phyloP scores from a whole-genome alignment of 2,888 invertebrate genomes.

The Macaria notata region DNA sequence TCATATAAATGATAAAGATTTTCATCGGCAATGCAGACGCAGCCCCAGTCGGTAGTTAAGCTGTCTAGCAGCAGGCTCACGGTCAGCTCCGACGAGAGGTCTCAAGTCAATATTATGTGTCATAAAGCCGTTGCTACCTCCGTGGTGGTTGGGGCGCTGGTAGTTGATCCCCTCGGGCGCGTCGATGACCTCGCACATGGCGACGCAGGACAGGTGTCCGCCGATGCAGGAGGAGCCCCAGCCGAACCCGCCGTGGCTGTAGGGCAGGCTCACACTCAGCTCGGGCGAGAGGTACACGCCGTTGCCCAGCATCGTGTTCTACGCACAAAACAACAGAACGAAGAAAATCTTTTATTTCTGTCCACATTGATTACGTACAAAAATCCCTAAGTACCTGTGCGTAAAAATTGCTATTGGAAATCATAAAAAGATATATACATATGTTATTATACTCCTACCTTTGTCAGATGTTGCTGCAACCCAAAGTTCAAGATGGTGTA shows the following conservation, averaged over 20 bases:
- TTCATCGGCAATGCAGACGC: too few relatives aligned
- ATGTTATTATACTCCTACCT: slow-evolving; percentile 37
- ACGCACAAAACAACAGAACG: background rate
- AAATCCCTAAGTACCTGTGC: too few relatives aligned
- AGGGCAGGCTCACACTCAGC: slow-evolving; percentile 86
- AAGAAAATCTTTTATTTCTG: background rate
- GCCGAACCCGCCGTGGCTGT: slow-evolving; percentile 87
- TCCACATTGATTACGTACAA: too few relatives aligned
- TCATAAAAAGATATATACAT: too few relatives aligned
- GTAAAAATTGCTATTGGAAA: too few relatives aligned
- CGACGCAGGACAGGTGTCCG: slow-evolving; percentile 88
- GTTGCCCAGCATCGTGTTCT: slow-evolving; percentile 86
- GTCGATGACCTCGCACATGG: slow-evolving; percentile 90
- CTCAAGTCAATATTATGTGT: too few relatives aligned
- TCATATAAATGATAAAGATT: too few relatives aligned
- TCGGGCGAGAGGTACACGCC: slow-evolving; percentile 90
- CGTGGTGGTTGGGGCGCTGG: slow-evolving; percentile 68
- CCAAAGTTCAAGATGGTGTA: slow-evolving; percentile 91
- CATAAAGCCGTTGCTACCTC: slow-evolving; percentile 47
- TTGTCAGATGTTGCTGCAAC: slow-evolving; percentile 86
- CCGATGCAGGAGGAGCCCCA: slow-evolving; percentile 91
- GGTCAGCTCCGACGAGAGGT: too few relatives aligned
- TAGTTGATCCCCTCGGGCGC: slow-evolving; percentile 84
- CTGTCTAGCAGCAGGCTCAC: too few relatives aligned
- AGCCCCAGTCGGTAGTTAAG: too few relatives aligned